Conservation (phyloP, 1,140 invertebrate genomes). For the Laodelphax striatellus region DNA sequence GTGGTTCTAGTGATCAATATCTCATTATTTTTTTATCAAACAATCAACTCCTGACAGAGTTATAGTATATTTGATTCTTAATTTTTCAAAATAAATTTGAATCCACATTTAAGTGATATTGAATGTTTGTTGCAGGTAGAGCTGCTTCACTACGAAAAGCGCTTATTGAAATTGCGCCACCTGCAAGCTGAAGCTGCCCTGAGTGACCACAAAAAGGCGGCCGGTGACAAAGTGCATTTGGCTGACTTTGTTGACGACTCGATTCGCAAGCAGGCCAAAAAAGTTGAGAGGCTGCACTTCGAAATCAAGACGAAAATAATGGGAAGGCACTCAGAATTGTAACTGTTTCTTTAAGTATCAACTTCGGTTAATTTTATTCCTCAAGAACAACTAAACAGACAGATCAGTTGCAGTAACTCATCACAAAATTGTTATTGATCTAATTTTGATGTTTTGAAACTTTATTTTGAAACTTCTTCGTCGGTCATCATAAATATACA, state of each 20-base stretch:
- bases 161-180: slow-evolving; percentile 70
- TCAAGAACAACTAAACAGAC: background rate
- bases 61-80: too few relatives aligned
- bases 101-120: background rate
- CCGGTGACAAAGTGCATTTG: slow-evolving; percentile 44
- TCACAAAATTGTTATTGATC: too few relatives aligned
- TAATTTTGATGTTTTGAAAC: too few relatives aligned
- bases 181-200: slow-evolving; percentile 63
- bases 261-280: slow-evolving; percentile 68
- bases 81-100: too few relatives aligned
- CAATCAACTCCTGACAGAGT: too few relatives aligned
- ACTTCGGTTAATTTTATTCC: background rate
- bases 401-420: too few relatives aligned
- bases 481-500: too few relatives aligned
- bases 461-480: too few relatives aligned
- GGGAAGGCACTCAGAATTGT: slow-evolving; percentile 60
- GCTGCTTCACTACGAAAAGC: slow-evolving; percentile 75
- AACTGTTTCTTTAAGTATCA: slow-evolving; percentile 12
- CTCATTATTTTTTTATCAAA: too few relatives aligned
- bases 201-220: slow-evolving; percentile 37
- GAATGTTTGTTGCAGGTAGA: slow-evolving; percentile 45
- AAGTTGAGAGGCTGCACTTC: slow-evolving; percentile 76
- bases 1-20: too few relatives aligned
- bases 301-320: slow-evolving; percentile 69
- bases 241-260: slow-evolving; percentile 52